Evolutionary conservation across 2,888 invertebrate genomes (phyloP).

Genomic region (Agriotes lineatus): DNA sequence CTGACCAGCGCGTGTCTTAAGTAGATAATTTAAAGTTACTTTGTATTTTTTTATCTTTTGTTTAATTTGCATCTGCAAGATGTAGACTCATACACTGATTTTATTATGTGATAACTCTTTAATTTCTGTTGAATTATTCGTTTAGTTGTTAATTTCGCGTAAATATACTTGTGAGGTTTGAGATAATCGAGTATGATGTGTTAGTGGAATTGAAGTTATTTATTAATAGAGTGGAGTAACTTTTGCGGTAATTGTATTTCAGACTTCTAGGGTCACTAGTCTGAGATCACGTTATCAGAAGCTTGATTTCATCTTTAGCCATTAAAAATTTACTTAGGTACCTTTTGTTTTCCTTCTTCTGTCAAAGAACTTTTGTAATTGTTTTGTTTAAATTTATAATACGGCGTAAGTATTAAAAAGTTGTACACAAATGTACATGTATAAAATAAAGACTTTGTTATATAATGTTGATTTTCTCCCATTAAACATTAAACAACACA

Average conservation of each 20-base stretch:
- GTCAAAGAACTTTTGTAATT: constrained; percentile 16
- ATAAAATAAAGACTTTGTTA: constrained; percentile 28
- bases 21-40: constrained; percentile 25
- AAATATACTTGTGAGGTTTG: constrained; percentile 1
- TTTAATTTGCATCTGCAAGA: constrained; percentile 48
- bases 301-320: constrained; percentile 2
- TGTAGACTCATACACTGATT: constrained; percentile 58
- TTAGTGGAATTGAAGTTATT: constrained; percentile 13
- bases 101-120: constrained; percentile 60
- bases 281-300: constrained; percentile 7
- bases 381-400: constrained; percentile 30
- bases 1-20: not conserved
- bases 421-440: constrained; percentile 4
- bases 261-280: constrained; percentile 5
- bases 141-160: constrained; percentile 29
- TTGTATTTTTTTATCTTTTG: constrained; percentile 45
- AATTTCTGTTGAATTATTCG: constrained; percentile 34
- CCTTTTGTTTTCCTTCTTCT: not conserved
- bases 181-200: constrained; percentile 1
- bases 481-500: not conserved
- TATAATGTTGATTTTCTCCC: not conserved
- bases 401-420: constrained; percentile 1
- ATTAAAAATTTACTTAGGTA: not conserved
- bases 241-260: not conserved
- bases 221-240: constrained; percentile 6